A percentile compares a stretch with the other conserved stretches of the same genome.
Conservation (phyloP, 1,140 invertebrate genomes). For the Trichomalopsis sarcophagae region DNA sequence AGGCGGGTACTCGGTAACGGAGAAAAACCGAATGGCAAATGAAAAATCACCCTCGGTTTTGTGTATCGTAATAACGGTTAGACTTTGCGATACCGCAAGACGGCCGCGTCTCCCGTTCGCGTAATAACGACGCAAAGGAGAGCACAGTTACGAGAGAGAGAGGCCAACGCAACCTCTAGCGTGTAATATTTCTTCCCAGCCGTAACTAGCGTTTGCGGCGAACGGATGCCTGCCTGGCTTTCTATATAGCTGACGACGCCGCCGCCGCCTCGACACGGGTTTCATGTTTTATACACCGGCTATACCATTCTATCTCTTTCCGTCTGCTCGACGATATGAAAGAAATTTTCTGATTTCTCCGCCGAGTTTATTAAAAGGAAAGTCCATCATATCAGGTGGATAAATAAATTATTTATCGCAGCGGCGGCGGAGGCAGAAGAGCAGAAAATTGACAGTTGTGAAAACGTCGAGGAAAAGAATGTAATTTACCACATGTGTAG, state of each 20-base stretch:
- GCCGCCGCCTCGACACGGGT: background rate
- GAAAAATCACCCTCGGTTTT: conserved; percentile 37
- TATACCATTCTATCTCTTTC: background rate
- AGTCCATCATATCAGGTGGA: background rate
- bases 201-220: conserved; percentile 40
- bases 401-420: background rate
- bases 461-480: background rate
- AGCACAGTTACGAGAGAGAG: conserved; percentile 49
- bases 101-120: conserved; percentile 44
- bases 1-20: background rate
- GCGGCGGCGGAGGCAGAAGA: background rate
- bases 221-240: conserved; percentile 23
- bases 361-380: background rate
- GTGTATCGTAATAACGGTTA: conserved; percentile 49
- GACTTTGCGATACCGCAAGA: conserved; percentile 33
- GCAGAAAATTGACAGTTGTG: background rate
- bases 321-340: background rate
- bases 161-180: conserved; percentile 36
- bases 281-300: background rate
- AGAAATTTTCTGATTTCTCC: conserved; percentile 19
- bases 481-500: background rate
- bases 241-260: conserved; percentile 7
- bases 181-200: conserved; percentile 46
- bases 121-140: conserved; percentile 48
- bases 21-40: conserved; percentile 6